These are phyloP conservation scores for Pectinophora gossypiella DNA, from an alignment of 1,140 invertebrate genomes.

Conservation along the genomic window DNA sequence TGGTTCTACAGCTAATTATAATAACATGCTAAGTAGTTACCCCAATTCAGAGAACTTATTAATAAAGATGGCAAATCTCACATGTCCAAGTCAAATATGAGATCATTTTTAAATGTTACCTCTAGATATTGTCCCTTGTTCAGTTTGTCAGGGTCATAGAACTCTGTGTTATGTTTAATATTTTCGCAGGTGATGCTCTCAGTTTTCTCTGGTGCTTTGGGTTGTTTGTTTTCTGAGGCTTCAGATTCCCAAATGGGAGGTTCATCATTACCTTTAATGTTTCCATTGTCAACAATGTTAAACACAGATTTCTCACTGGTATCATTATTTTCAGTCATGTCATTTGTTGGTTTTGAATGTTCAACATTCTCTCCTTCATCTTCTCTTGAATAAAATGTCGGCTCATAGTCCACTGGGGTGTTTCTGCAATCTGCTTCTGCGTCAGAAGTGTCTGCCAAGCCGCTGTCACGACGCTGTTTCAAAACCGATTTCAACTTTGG, in stretches of 20 bases:
- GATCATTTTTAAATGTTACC: conserved; percentile 73
- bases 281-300: conserved; percentile 34
- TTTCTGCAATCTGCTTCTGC: conserved; percentile 59
- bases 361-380: conserved; percentile 17
- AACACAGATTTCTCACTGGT: conserved; percentile 17
- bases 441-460: conserved; percentile 66
- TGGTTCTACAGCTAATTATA: neutral
- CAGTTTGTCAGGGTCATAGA: conserved; percentile 62
- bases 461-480: conserved; percentile 63
- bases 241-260: conserved; percentile 35
- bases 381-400: neutral
- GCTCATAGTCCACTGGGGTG: conserved; percentile 18
- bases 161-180: conserved; percentile 58
- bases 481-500: conserved; percentile 50
- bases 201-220: conserved; percentile 16
- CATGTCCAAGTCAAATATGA: conserved; percentile 76
- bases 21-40: neutral
- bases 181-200: conserved; percentile 40
- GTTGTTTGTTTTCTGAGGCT: conserved; percentile 14
- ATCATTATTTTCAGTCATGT: conserved; percentile 10
- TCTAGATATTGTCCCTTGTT: conserved; percentile 70
- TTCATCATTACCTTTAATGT: conserved; percentile 20
- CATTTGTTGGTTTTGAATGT: neutral
- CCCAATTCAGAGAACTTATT: conserved; percentile 5
- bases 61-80: conserved; percentile 39